Base-by-base conservation (phyloP, 2,797 vertebrate species). In the Xyrichtys novacula region DNA sequence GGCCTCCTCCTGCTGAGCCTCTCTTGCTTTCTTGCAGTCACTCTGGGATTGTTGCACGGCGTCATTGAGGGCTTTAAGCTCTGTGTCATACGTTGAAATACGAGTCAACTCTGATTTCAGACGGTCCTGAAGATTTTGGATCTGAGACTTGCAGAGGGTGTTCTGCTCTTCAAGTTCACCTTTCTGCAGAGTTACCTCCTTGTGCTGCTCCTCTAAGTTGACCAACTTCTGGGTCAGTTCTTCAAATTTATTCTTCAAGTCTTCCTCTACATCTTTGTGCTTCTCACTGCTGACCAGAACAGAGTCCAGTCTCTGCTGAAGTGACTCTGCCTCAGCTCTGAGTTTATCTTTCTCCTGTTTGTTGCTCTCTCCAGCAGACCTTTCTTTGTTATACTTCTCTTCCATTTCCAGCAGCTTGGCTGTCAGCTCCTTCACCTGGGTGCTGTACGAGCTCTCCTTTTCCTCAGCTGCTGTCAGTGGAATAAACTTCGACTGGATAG, bases 401-500 rank as follows among this genome's bases (percentile, higher is more conserved):
- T 74, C 86, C 81, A 93, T 87, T 19, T 95, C 91, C 19, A 85
- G 50, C 62, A 98, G 70, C 71, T 92, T 94, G 0, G 74, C 88
- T 3, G 77, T 91, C 7, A 99, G 46, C 6, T 95, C 95, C 50
- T 88, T 88, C 74, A 96, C 74, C 0, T 84, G 80, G 20, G 82
- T 75, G 10, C 93, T 92, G 17, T 95, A 95, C 26, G 87, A 85
- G 34, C 83, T 92, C 23, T 98, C 96, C 25, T 93, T 95, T 55
- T 96, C 96, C 81, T 96, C 90, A 0, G 95, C 76, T 15, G 88
- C 91, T 23, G 88, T 79, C 25, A 96, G 66, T 0, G 96, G 96
- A 12, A 97, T 91, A 0, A 98, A 99, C 67, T 94, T 98, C 0
- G 95, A 93, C 70, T 92, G 91, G 73, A 99, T 96, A 36, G 97